A percentile compares a stretch with the other conserved stretches of the same genome.
phyloP scores from a whole-genome alignment of 2,113 vertebrate species.

The Lutjanus erythropterus region DNA sequence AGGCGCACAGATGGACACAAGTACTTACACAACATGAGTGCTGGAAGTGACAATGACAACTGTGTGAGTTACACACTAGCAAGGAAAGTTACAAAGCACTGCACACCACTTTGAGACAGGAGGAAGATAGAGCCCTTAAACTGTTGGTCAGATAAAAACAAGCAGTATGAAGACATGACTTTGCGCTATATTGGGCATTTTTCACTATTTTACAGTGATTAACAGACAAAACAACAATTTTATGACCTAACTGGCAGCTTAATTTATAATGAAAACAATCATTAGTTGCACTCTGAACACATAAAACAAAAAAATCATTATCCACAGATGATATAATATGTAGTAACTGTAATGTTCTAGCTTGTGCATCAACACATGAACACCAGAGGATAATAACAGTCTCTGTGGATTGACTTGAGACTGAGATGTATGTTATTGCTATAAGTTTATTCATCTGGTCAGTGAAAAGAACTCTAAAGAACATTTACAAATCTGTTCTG shows the following conservation, averaged over 20 bases:
- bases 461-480: neutral
- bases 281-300: neutral
- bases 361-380: no score
- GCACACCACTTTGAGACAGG: no score
- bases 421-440: neutral
- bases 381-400: neutral
- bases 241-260: neutral
- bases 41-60: no score
- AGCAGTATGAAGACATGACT: no score
- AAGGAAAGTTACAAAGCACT: no score
- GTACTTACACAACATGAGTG: no score
- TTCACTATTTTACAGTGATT: neutral
- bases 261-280: neutral
- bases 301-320: neutral
- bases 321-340: neutral
- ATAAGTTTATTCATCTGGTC: neutral
- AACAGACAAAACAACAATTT: neutral
- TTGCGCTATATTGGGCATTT: neutral
- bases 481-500: neutral
- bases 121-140: no score
- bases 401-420: conserved; percentile 1
- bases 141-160: no score
- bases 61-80: no score
- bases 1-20: no score
- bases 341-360: neutral